Evolutionary conservation across 2,113 vertebrate species (phyloP).

Genomic region (Vidua macroura): DNA sequence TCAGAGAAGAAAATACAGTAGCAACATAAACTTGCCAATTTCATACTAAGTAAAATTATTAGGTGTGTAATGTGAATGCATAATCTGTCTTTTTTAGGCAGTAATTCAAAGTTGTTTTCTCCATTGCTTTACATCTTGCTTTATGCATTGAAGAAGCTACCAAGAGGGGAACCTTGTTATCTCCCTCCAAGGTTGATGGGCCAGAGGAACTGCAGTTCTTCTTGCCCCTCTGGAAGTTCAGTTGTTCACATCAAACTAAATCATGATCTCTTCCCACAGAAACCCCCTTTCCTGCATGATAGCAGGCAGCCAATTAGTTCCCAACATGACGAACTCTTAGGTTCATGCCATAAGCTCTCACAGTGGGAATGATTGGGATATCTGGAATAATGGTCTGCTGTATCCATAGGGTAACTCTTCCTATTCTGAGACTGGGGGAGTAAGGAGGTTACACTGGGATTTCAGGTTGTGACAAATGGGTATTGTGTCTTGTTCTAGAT

Average conservation of each 20-base stretch:
- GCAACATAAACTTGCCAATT: neutral
- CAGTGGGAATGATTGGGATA: neutral
- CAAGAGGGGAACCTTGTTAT: neutral
- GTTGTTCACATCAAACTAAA: neutral
- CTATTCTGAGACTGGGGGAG: neutral
- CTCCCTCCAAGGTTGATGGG: neutral
- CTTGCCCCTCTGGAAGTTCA: neutral
- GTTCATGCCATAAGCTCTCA: neutral
- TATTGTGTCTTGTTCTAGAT: neutral
- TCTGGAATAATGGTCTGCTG: accelerated
- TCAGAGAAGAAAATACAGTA: neutral
- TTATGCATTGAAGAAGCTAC: neutral
- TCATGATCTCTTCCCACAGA: neutral
- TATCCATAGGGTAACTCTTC: neutral
- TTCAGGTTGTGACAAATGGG: neutral
- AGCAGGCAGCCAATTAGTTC: neutral
- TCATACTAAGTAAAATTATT: neutral
- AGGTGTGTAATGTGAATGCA: neutral
- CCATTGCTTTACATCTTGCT: neutral
- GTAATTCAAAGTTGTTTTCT: neutral
- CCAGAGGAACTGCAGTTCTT: neutral
- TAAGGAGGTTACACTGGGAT: neutral
- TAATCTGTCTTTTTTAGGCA: neutral
- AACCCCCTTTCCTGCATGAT: neutral
- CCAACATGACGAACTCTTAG: neutral